Percentiles rank a stretch among this genome's conserved stretches.
Conservation (phyloP, 92 coral and sea anemone species). For the Galaxea fascicularis region DNA sequence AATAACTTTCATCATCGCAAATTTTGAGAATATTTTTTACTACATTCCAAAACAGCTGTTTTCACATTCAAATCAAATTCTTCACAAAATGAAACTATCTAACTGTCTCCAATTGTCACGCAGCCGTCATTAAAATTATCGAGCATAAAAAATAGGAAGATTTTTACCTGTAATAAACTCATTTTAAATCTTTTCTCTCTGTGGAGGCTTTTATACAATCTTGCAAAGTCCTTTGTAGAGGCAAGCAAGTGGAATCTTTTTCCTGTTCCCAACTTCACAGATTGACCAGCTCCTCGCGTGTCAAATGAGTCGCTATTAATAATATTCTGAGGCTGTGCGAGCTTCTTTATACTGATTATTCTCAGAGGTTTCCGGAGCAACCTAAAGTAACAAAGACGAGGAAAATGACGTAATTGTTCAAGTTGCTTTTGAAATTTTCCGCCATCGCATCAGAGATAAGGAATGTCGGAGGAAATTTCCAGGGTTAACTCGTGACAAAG, state of each 20-base stretch:
- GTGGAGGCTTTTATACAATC: background rate
- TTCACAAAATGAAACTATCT: background rate
- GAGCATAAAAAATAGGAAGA: background rate
- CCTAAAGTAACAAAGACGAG: background rate
- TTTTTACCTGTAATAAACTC: slow-evolving; percentile 22
- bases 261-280: background rate
- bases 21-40: background rate
- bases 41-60: background rate
- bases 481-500: background rate
- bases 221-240: background rate
- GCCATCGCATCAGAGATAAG: background rate
- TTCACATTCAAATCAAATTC: background rate
- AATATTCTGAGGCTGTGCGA: slow-evolving; percentile 3
- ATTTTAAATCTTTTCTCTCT: background rate
- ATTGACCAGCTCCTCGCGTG: slow-evolving; percentile 32
- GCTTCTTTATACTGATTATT: slow-evolving; percentile 4
- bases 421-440: slow-evolving; percentile 22
- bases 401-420: slow-evolving; percentile 25
- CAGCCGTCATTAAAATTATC: background rate
- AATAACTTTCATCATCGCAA: background rate
- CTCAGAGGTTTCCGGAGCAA: slow-evolving; percentile 43
- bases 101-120: slow-evolving; percentile 1
- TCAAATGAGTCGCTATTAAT: slow-evolving; percentile 26
- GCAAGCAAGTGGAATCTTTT: background rate
- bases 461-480: slow-evolving; percentile 34